Percentiles rank a stretch among this genome's conserved stretches.
Evolutionary conservation across 2,797 vertebrate genomes (phyloP).

Genomic region (Chaunax sp.): DNA sequence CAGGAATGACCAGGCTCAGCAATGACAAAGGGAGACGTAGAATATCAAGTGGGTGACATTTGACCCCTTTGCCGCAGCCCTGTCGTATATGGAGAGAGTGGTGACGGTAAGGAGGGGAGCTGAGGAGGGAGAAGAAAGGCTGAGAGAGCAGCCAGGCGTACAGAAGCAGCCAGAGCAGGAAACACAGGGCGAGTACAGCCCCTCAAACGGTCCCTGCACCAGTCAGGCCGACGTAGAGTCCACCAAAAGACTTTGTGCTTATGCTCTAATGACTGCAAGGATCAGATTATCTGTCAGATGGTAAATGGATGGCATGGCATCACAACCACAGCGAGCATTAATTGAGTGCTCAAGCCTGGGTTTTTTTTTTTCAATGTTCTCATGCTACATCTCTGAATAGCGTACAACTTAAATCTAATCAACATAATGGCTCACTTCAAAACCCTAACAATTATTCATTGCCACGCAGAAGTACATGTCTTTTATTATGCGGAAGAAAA

Average conservation of each 20-base stretch:
- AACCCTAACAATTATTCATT: constrained; percentile 7
- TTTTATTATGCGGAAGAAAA: constrained; percentile 5
- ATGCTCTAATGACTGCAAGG: constrained; percentile 31
- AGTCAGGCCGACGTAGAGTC: constrained; percentile 36
- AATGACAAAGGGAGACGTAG: constrained; percentile 69
- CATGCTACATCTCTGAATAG: constrained; percentile 13
- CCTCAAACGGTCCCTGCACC: constrained; percentile 48
- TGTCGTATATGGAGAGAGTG: constrained; percentile 48
- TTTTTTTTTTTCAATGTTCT: constrained; percentile 20
- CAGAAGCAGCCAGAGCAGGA: constrained; percentile 57
- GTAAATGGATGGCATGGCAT: constrained; percentile 39
- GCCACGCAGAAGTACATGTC: background rate
- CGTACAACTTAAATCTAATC: constrained; percentile 21
- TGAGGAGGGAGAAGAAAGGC: constrained; percentile 20
- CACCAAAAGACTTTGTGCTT: constrained; percentile 19
- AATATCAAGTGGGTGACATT: constrained; percentile 72
- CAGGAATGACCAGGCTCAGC: constrained; percentile 56
- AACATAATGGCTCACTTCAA: constrained; percentile 29
- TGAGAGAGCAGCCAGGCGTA: constrained; percentile 59
- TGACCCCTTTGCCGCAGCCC: constrained; percentile 66
- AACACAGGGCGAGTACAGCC: constrained; percentile 48
- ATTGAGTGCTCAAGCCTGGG: background rate
- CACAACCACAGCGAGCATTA: constrained; percentile 8
- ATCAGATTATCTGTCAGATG: constrained; percentile 33
- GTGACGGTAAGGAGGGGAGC: constrained; percentile 16